Percentiles rank a stretch among this genome's conserved stretches.
Conservation (phyloP, 1,140 invertebrate genomes). For the Neoseiulus cucumeris region DNA sequence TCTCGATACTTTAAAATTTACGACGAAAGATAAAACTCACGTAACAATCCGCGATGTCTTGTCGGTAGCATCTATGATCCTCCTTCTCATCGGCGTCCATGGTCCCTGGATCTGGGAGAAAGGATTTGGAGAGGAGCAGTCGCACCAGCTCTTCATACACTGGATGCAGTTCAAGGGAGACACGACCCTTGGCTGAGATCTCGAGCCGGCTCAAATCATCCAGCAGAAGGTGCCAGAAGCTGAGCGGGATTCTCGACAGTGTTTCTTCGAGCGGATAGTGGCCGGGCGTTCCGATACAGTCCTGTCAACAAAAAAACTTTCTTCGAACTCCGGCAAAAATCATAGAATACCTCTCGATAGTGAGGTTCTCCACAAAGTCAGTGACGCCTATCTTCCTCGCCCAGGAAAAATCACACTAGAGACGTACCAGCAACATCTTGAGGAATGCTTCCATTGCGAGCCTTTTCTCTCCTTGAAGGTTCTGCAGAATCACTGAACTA, state of each 20-base stretch:
- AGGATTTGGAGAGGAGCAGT: neutral
- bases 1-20: no score
- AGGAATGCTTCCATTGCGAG: neutral
- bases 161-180: neutral
- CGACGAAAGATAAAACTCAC: neutral
- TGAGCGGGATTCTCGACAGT: neutral
- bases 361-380: no score
- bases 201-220: neutral
- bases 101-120: neutral
- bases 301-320: neutral
- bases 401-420: no score
- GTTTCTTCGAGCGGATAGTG: neutral
- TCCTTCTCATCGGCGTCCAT: neutral
- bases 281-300: neutral
- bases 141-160: neutral
- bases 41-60: conserved; percentile 4
- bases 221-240: neutral
- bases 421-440: neutral
- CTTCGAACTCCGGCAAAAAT: neutral
- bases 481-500: neutral
- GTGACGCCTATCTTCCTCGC: no score
- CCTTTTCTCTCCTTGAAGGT: neutral
- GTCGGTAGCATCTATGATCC: neutral
- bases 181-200: neutral
- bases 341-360: no score